These are phyloP conservation scores for Dendrolimus pini DNA, from an alignment of 2,888 invertebrate species.

Conservation along the genomic window DNA sequence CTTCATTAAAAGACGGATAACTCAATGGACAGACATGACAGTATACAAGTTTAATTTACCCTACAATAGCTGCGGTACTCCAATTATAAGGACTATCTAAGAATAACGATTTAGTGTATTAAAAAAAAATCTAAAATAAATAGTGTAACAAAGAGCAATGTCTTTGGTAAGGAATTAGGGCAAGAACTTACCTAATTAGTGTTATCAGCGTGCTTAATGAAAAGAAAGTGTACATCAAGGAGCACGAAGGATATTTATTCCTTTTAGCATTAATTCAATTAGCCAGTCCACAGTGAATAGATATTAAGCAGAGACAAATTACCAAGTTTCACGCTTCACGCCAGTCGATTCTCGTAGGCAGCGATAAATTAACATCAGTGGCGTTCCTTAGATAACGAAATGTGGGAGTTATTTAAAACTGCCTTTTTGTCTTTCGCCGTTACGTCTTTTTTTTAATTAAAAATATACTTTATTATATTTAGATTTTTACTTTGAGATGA, in stretches of 20 bases:
- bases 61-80: too few relatives aligned
- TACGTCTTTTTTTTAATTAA: too few relatives aligned
- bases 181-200: neutral
- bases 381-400: neutral
- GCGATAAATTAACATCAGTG: constrained; percentile 9
- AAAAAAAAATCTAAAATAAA: neutral
- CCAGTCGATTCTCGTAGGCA: constrained; percentile 49
- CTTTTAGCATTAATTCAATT: constrained; percentile 51
- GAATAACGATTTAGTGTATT: neutral
- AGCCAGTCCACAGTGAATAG: constrained; percentile 32
- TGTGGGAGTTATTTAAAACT: neutral
- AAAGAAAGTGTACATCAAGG: neutral
- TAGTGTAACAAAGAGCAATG: neutral
- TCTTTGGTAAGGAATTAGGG: neutral
- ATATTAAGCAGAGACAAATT: constrained; percentile 62
- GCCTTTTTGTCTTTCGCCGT: neutral
- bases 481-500: too few relatives aligned
- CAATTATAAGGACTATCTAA: too few relatives aligned
- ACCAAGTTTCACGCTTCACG: constrained; percentile 52
- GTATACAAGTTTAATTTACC: too few relatives aligned
- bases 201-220: neutral
- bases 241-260: constrained; percentile 18
- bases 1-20: too few relatives aligned
- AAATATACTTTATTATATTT: too few relatives aligned
- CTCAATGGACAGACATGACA: too few relatives aligned